Evolutionary conservation across 2,888 invertebrate species (phyloP).

Genomic region (Cryptops parisi): DNA sequence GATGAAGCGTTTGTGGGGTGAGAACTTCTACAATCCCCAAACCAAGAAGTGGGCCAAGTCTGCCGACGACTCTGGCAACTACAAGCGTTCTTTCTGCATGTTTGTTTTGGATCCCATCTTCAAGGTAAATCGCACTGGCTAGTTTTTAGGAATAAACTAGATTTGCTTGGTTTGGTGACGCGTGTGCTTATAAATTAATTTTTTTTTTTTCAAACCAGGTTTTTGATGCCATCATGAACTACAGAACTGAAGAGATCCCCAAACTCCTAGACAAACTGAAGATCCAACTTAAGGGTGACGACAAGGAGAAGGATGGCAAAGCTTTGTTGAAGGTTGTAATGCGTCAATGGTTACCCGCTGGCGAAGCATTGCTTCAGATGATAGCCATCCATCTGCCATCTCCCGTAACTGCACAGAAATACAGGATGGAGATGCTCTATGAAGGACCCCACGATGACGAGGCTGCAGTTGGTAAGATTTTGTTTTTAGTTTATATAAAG

Average conservation of each 20-base stretch:
- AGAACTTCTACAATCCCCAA: constrained; percentile 94
- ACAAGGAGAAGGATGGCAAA: constrained; percentile 93
- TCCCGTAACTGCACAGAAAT: constrained; percentile 96
- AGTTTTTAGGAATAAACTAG: neutral
- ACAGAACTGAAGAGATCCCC: constrained; percentile 86
- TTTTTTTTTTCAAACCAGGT: constrained; percentile 33
- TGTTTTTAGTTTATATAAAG: too few species aligned
- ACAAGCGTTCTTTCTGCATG: constrained; percentile 97
- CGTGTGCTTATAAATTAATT: neutral
- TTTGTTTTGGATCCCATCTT: constrained; percentile 98
- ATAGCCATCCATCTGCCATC: constrained; percentile 99
- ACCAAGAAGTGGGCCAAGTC: constrained; percentile 97
- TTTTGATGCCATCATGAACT: constrained; percentile 75
- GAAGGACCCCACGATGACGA: constrained; percentile 97
- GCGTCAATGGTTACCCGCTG: constrained; percentile 99
- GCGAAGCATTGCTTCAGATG: constrained; percentile 99
- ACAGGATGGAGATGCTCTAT: constrained; percentile 99
- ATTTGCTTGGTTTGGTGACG: neutral
- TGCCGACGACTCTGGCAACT: constrained; percentile 58
- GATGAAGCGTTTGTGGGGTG: constrained; percentile 92
- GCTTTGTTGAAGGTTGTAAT: constrained; percentile 91
- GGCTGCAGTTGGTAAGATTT: constrained; percentile 65
- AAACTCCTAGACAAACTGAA: constrained; percentile 77
- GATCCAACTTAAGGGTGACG: constrained; percentile 83
- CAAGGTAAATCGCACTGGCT: constrained; percentile 48